Evolutionary conservation across 2,888 invertebrate species (phyloP).

Genomic region (Melieria picta): DNA sequence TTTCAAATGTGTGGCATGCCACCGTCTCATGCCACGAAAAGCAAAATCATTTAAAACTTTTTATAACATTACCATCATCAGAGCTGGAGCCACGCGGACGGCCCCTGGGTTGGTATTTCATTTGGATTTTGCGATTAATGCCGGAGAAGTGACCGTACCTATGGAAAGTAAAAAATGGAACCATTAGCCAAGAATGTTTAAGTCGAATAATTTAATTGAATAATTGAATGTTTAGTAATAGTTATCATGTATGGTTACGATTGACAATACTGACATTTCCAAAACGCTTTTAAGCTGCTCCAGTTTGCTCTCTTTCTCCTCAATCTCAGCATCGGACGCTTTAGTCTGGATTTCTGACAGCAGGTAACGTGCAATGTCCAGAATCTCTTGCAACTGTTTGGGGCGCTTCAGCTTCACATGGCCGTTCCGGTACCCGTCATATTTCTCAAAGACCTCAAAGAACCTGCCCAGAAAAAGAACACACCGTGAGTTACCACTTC

Average conservation of each 20-base stretch:
- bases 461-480: conserved; percentile 72
- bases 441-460: conserved; percentile 98
- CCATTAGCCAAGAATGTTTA: background rate
- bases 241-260: too few species aligned
- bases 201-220: too few species aligned
- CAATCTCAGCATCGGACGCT: conserved; percentile 89
- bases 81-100: conserved; percentile 91
- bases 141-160: conserved; percentile 99
- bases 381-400: conserved; percentile 95
- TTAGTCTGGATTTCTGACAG: conserved; percentile 89
- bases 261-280: conserved; percentile 84
- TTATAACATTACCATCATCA: conserved; percentile 81
- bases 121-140: conserved; percentile 99
- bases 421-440: conserved; percentile 93
- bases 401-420: conserved; percentile 98
- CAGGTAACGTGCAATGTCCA: conserved; percentile 94
- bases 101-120: conserved; percentile 98
- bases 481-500: background rate
- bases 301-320: conserved; percentile 95
- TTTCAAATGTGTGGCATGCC: conserved; percentile 2
- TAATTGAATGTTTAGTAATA: too few species aligned
- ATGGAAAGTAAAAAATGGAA: conserved; percentile 34
- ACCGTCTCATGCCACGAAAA: conserved; percentile 15
- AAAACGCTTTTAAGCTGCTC: conserved; percentile 97
- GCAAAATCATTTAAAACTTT: conserved; percentile 49